Conservation (phyloP, 1,140 invertebrate genomes). For the Ips nitidus region DNA sequence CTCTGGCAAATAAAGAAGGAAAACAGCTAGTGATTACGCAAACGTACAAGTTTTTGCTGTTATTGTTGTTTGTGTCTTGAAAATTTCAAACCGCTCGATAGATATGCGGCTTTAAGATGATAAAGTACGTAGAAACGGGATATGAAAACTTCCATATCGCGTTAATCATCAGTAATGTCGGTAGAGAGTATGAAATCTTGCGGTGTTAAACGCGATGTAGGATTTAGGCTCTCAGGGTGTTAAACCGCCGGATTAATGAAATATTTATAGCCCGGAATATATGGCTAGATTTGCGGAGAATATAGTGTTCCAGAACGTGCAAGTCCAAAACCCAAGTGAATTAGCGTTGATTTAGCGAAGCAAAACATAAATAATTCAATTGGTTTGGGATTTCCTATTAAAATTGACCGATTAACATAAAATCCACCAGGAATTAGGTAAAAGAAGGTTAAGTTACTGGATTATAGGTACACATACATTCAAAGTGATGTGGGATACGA, state of each 20-base stretch:
- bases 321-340: background rate
- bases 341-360: too few species aligned
- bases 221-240: background rate
- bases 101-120: background rate
- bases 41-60: background rate
- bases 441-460: too few species aligned
- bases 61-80: too few species aligned
- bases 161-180: constrained; percentile 7
- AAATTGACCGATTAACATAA: too few species aligned
- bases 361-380: too few species aligned
- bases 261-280: background rate
- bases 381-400: too few species aligned
- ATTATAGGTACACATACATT: too few species aligned
- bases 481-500: too few species aligned
- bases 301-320: background rate
- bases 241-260: constrained; percentile 4
- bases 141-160: background rate
- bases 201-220: constrained; percentile 9
- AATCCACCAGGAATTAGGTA: too few species aligned
- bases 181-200: background rate
- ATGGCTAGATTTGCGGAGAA: background rate
- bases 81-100: too few species aligned
- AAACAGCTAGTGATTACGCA: constrained; percentile 3
- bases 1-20: background rate
- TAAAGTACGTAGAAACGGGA: background rate